A percentile compares a stretch with the other conserved stretches of the same genome.
Conservation (phyloP, 2,113 vertebrate genomes). For the Nesospiza acunhae region DNA sequence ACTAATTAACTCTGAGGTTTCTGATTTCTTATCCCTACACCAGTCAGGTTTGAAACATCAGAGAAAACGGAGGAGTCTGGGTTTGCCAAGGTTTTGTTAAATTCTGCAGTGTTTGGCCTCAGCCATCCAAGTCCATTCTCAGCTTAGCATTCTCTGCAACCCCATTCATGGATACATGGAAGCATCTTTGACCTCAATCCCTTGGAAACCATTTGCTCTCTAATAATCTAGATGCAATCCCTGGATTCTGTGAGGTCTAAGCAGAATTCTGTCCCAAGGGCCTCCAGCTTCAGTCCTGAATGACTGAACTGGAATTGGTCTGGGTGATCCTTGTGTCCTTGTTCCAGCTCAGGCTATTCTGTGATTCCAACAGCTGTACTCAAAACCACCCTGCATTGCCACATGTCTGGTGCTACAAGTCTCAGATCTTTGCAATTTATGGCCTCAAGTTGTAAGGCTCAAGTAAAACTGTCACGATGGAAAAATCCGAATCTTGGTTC, state of each 20-base stretch:
- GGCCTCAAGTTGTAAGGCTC: background rate
- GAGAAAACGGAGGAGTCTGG: background rate
- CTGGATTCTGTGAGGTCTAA: background rate
- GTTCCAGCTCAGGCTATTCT: background rate
- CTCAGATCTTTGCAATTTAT: background rate
- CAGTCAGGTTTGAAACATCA: background rate
- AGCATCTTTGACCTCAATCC: background rate
- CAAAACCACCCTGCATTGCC: background rate
- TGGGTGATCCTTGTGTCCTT: background rate
- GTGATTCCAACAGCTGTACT: background rate
- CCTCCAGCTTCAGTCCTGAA: background rate
- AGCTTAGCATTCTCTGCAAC: background rate
- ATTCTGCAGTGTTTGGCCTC: background rate
- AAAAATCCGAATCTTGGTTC: background rate
- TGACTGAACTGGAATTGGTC: background rate
- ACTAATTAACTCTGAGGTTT: background rate
- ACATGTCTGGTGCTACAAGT: background rate
- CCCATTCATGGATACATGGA: background rate
- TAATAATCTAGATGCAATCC: background rate
- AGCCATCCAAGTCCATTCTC: background rate
- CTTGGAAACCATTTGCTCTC: background rate
- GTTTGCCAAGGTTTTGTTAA: background rate
- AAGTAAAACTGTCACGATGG: background rate
- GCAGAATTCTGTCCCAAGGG: background rate
- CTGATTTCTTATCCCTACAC: background rate